Conservation (phyloP, 2,797 vertebrate genomes). For the Anguilla anguilla region DNA sequence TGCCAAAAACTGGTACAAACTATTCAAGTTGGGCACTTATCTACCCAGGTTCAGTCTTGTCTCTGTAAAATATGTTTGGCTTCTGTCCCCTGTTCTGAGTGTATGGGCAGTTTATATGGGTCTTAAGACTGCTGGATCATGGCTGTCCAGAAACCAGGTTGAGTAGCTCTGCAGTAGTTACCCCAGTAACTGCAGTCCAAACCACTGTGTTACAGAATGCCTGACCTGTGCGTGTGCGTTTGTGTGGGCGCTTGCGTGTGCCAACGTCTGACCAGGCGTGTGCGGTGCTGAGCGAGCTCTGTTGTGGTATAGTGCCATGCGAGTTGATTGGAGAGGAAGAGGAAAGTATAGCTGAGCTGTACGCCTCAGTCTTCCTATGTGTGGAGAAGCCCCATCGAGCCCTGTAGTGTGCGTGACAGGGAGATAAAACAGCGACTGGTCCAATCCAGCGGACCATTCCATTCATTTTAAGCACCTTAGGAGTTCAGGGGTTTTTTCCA, state of each 20-base stretch:
- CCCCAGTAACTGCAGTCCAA: neutral
- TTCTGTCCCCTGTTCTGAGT: neutral
- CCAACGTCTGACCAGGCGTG: neutral
- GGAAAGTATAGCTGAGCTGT: neutral
- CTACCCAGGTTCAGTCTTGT: neutral
- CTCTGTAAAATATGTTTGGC: neutral
- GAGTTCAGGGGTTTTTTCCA: neutral
- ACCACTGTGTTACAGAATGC: neutral
- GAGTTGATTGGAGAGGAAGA: neutral
- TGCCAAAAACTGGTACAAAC: conserved; percentile 3
- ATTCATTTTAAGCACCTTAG: neutral
- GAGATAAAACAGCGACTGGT: neutral
- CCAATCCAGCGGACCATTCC: neutral
- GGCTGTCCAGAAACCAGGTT: neutral
- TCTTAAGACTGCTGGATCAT: neutral
- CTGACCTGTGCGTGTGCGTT: neutral
- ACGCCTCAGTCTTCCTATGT: conserved; percentile 21
- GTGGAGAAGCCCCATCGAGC: neutral
- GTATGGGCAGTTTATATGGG: neutral
- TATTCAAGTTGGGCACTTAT: neutral
- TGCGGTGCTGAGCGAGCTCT: neutral
- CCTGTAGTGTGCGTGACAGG: neutral
- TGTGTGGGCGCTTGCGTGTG: neutral
- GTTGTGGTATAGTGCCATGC: conserved; percentile 1
- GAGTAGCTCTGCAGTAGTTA: neutral